A percentile compares a stretch with the other conserved stretches of the same genome.
These are phyloP conservation scores for Apistogramma diplotaenia DNA, from an alignment of 2,113 vertebrate species.

Conservation along the genomic window DNA sequence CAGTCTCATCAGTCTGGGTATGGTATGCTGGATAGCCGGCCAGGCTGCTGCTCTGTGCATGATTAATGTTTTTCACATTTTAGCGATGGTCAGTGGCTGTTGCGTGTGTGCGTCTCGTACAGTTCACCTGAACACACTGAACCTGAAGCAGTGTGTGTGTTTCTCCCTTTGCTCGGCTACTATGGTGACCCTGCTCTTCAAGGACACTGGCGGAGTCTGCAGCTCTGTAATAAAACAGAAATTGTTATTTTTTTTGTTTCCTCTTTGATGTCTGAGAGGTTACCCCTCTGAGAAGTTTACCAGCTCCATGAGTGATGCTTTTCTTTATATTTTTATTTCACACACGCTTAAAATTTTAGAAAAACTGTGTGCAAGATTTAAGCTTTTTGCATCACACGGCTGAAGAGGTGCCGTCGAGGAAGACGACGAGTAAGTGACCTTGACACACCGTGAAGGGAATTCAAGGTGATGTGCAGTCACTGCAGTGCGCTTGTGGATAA, in stretches of 20 bases:
- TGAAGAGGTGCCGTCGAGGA: background rate
- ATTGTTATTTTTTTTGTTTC: fast-evolving
- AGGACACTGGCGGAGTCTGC: slow-evolving; percentile 42
- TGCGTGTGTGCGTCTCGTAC: fast-evolving
- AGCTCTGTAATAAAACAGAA: background rate
- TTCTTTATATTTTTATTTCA: background rate
- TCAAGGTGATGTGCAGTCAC: background rate
- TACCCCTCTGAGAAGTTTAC: background rate
- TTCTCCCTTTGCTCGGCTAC: slow-evolving; percentile 23
- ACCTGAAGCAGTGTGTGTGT: background rate
- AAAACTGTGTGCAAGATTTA: background rate
- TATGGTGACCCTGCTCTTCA: slow-evolving; percentile 58
- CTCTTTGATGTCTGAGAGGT: background rate
- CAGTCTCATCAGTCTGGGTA: background rate
- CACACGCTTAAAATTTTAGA: background rate
- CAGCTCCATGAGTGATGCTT: background rate
- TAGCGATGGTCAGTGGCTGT: background rate
- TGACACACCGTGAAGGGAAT: background rate
- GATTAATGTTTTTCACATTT: background rate
- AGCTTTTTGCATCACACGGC: background rate
- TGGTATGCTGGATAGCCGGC: background rate
- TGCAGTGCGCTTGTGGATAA: background rate
- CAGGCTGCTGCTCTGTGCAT: background rate
- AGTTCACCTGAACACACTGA: background rate
- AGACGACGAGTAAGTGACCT: slow-evolving; percentile 15